A percentile compares a stretch with the other conserved stretches of the same genome.
Conservation (phyloP, 2,797 vertebrate species). For the Sebastes trivittatus region DNA sequence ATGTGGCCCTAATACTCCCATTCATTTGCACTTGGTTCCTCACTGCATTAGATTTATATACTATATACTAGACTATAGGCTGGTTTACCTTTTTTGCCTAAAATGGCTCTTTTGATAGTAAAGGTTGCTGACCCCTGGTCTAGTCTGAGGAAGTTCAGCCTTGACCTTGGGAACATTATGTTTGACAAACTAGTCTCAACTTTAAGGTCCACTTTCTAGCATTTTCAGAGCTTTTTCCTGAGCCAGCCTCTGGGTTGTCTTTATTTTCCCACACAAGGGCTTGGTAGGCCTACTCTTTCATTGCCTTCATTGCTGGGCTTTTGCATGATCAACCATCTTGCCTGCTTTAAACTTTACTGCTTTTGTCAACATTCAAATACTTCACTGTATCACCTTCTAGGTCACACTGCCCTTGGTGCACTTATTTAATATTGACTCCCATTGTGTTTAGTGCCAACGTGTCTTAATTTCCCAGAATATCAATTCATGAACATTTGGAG, state of each 20-base stretch:
- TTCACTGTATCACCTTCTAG: background rate
- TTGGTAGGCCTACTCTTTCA: background rate
- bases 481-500: background rate
- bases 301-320: conserved; percentile 1
- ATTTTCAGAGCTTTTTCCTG: background rate
- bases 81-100: no score
- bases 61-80: no score
- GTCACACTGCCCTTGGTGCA: conserved; percentile 5
- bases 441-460: background rate
- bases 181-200: background rate
- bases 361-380: conserved; percentile 18
- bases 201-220: no score
- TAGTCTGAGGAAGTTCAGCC: background rate
- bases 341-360: background rate
- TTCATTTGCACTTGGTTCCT: no score
- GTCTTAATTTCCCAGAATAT: background rate
- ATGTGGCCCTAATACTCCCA: no score
- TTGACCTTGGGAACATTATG: background rate
- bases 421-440: background rate
- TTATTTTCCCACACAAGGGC: background rate
- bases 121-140: background rate
- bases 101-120: no score
- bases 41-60: no score
- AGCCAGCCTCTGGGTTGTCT: background rate
- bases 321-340: conserved; percentile 13